Conservation (phyloP, 1,140 invertebrate genomes). For the Cydia splendana region DNA sequence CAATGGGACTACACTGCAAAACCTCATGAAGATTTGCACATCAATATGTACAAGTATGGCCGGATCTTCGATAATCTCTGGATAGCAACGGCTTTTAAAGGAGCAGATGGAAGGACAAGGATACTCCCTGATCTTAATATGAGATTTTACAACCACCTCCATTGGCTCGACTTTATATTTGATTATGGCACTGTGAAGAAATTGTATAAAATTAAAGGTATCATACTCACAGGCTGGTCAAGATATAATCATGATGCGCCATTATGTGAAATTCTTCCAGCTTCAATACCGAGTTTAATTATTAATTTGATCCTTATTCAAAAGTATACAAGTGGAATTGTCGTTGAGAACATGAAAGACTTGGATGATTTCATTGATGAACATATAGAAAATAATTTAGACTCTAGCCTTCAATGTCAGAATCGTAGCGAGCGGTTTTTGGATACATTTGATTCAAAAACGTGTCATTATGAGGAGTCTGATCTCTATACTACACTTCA, state of each 20-base stretch:
- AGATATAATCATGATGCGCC: slow-evolving; percentile 94
- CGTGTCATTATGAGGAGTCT: not conserved
- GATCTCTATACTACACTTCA: not conserved
- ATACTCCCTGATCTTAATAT: slow-evolving; percentile 81
- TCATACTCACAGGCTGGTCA: slow-evolving; percentile 90
- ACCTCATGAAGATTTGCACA: slow-evolving; percentile 42
- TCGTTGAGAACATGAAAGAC: not conserved
- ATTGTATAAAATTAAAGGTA: slow-evolving; percentile 52
- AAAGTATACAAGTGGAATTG: slow-evolving; percentile 41
- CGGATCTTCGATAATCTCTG: slow-evolving; percentile 85
- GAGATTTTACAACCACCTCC: slow-evolving; percentile 62
- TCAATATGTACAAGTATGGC: slow-evolving; percentile 54
- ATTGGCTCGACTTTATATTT: slow-evolving; percentile 63
- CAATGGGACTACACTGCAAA: slow-evolving; percentile 87
- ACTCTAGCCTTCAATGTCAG: not conserved
- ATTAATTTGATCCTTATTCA: slow-evolving; percentile 69
- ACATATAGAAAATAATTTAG: slow-evolving; percentile 33
- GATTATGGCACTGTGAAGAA: not conserved
- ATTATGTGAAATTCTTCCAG: slow-evolving; percentile 94
- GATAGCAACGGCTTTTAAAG: slow-evolving; percentile 96
- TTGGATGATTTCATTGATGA: slow-evolving; percentile 38
- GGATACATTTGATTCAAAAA: not conserved
- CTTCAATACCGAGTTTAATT: slow-evolving; percentile 88
- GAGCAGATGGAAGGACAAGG: slow-evolving; percentile 89
- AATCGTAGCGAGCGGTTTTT: not conserved